Conservation (phyloP, 2,888 invertebrate species). For the Linnaemya vulpina region DNA sequence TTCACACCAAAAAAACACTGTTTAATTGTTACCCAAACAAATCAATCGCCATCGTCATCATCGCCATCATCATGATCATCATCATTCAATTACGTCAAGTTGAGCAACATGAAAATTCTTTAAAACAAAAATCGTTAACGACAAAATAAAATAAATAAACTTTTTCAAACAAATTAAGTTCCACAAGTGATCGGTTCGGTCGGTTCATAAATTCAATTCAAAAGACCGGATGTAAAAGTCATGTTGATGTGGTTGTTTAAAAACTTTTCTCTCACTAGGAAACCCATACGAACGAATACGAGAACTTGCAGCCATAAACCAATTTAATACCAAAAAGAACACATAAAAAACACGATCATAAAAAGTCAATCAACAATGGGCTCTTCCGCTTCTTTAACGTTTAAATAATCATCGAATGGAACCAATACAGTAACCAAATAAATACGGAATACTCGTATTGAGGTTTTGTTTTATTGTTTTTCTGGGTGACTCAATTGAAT, state of each 20-base stretch:
- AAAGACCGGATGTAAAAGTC: constrained; percentile 73
- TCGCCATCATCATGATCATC: constrained; percentile 51
- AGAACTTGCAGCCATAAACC: too few species aligned
- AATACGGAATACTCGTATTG: constrained; percentile 8
- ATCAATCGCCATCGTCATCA: constrained; percentile 76
- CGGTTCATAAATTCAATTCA: constrained; percentile 49
- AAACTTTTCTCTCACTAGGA: constrained; percentile 51
- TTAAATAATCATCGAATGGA: constrained; percentile 81
- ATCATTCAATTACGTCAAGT: constrained; percentile 33
- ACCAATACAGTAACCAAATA: constrained; percentile 76
- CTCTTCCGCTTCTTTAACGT: constrained; percentile 74
- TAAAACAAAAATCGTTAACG: constrained; percentile 10
- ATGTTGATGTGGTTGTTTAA: constrained; percentile 64
- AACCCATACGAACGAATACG: constrained; percentile 24
- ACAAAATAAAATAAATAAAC: constrained; percentile 40
- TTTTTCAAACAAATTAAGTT: constrained; percentile 39
- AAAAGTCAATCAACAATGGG: constrained; percentile 75
- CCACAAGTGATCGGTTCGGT: constrained; percentile 67
- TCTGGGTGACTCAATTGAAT: constrained; percentile 70
- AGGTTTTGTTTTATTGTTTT: constrained; percentile 44
- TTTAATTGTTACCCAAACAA: constrained; percentile 76
- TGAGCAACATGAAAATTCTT: constrained; percentile 27
- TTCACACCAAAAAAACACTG: constrained; percentile 80
- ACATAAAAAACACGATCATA: constrained; percentile 62
- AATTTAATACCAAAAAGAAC: constrained; percentile 30